Conservation (phyloP, 2,797 vertebrate species). For the Danio jaintianensis region DNA sequence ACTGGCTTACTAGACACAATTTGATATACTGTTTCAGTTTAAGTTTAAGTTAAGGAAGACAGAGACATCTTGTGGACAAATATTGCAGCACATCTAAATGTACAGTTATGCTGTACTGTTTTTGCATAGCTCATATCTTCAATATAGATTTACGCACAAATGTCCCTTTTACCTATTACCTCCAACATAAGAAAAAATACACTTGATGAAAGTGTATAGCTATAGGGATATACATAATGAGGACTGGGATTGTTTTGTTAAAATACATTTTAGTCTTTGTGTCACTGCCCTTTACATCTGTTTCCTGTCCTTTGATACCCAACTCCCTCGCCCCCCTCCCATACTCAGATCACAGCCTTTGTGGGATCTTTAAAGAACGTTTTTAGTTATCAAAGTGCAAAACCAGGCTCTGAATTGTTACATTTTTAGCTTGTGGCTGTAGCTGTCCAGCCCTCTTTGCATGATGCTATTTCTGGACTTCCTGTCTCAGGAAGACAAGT, state of each 20-base stretch:
- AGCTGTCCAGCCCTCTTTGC: slow-evolving; percentile 40
- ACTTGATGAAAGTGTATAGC: background rate
- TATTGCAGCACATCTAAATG: slow-evolving; percentile 1
- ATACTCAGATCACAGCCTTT: background rate
- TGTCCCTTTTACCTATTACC: too few species aligned
- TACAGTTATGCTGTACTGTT: background rate
- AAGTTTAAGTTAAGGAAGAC: slow-evolving; percentile 56
- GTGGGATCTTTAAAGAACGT: slow-evolving; percentile 12
- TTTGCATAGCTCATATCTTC: background rate
- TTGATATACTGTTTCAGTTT: background rate
- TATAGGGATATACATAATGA: too few species aligned
- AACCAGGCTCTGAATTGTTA: slow-evolving; percentile 31
- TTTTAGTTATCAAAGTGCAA: slow-evolving; percentile 33
- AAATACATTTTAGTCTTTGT: background rate
- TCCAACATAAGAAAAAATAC: background rate
- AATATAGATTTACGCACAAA: background rate
- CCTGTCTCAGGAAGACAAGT: slow-evolving; percentile 62
- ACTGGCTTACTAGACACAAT: background rate
- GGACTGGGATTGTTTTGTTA: background rate
- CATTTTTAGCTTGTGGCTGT: slow-evolving; percentile 37
- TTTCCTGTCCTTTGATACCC: background rate
- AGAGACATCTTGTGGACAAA: slow-evolving; percentile 71
- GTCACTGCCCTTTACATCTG: background rate
- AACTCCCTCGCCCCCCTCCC: too few species aligned
- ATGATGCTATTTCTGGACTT: slow-evolving; percentile 61